A percentile compares a stretch with the other conserved stretches of the same genome.
Evolutionary conservation across 2,888 invertebrate species (phyloP).

Genomic region (Harpagoxenus sublaevis): DNA sequence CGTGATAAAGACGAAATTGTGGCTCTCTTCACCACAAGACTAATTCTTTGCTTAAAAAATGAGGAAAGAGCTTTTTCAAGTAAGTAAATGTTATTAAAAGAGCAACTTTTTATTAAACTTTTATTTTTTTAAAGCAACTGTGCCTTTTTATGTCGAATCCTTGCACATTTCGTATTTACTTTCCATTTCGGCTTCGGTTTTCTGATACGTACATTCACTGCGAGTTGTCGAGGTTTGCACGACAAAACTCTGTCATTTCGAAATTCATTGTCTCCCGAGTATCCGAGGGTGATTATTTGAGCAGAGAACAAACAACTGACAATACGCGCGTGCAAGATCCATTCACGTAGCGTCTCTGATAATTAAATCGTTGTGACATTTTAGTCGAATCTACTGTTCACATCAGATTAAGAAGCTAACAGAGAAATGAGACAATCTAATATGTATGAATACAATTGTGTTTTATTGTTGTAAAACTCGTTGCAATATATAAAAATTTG

Average conservation of each 20-base stretch:
- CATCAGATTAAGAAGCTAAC: constrained; percentile 1
- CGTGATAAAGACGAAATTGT: background rate
- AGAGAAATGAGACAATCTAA: background rate
- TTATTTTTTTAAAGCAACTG: background rate
- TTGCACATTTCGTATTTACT: background rate
- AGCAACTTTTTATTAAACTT: background rate
- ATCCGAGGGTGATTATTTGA: constrained; percentile 38
- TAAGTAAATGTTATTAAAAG: background rate
- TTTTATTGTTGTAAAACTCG: background rate
- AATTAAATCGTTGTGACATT: constrained; percentile 62
- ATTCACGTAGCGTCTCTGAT: constrained; percentile 44
- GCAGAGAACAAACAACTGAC: constrained; percentile 44
- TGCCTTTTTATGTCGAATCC: background rate
- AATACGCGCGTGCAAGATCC: constrained; percentile 11
- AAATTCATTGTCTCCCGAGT: constrained; percentile 56
- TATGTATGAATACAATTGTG: background rate
- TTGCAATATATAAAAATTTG: background rate
- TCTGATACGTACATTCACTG: background rate
- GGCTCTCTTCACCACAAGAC: background rate
- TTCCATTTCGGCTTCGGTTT: background rate
- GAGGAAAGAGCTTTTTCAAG: background rate
- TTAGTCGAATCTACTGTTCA: constrained; percentile 19
- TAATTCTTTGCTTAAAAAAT: background rate
- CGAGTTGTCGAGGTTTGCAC: background rate
- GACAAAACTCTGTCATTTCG: constrained; percentile 54